These are phyloP conservation scores for Acronicta leporina DNA, from an alignment of 2,888 invertebrate genomes.

Conservation along the genomic window DNA sequence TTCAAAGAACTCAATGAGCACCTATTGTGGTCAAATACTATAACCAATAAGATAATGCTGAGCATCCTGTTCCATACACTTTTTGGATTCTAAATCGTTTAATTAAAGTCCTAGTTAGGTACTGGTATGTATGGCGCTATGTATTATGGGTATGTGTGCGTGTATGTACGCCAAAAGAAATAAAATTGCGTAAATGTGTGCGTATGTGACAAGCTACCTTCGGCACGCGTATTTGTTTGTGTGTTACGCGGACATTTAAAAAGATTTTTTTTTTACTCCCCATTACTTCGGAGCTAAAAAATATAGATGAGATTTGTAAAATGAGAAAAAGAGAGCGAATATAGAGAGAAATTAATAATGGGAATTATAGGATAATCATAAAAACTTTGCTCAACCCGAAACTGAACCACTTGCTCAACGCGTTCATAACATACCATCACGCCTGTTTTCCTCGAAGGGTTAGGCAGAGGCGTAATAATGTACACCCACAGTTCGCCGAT, in stretches of 20 bases:
- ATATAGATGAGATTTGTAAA: no score
- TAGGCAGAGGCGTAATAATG: no score
- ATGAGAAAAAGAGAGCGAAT: no score
- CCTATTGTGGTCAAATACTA: slow-evolving; percentile 56
- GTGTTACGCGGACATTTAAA: neutral
- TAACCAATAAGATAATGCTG: slow-evolving; percentile 60
- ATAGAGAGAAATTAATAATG: no score
- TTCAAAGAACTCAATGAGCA: slow-evolving; percentile 54
- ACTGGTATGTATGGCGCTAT: slow-evolving; percentile 22
- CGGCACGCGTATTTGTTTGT: neutral
- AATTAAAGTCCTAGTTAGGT: slow-evolving; percentile 62
- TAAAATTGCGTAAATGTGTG: slow-evolving; percentile 15
- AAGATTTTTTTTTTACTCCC: no score
- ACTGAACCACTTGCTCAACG: no score
- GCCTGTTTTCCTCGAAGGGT: no score
- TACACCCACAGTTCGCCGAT: no score
- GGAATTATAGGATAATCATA: no score
- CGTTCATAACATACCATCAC: no score
- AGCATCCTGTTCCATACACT: slow-evolving; percentile 65
- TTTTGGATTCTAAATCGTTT: slow-evolving; percentile 71
- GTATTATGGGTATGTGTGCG: slow-evolving; percentile 27
- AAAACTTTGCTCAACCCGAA: no score
- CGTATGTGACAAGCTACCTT: slow-evolving; percentile 9
- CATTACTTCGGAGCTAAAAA: no score
- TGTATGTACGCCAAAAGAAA: slow-evolving; percentile 29